Evolutionary conservation across 2,888 invertebrate species (phyloP), one percentile per base, ranked within the genome.

Genomic region (Andrena flavipes): DNA sequence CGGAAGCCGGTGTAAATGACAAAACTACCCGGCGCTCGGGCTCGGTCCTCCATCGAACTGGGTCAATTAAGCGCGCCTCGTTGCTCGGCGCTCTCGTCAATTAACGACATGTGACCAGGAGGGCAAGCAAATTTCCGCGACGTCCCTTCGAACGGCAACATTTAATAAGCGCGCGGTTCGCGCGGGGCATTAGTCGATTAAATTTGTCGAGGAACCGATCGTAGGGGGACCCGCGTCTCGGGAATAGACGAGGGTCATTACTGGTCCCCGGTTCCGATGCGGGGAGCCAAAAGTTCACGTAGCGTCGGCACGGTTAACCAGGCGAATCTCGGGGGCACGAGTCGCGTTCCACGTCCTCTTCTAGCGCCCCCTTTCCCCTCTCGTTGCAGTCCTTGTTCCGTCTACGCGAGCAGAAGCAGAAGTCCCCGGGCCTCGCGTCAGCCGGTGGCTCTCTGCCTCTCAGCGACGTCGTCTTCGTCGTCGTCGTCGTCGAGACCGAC

Each of bases 201-300:
- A 83, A 77, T 73, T 72, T 67, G 67, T 67, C 74, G 72, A 48
- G 6, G 56, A 63, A 80, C 70, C 75, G 80, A 82, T 82, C 75
- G 75, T 64, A n/a, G 42, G 7, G 42, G 23, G 16, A 33, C 33
- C 59, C 59, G 79, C 56, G 80, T 71, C 56, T 23, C 65, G 42
- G 56, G 81, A 78, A 60, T 70, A 69, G 70, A 77, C 51, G 74
- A 48, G 82, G 84, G 84, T 84, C 84, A 84, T 84, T 84, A 83
- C 71, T 79, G 77, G 59, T 35, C 51, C 73, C 33, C 35, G 70
- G 78, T 71, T 68, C 65, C 70, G 70, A 71, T 69, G 84, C 84
- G 88, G 86, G 89, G 84, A 91, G 90, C 88, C 86, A 86, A 90
- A 88, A 90, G 91, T 91, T 91, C 91, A 90, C 6, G n/a, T 80